phyloP scores from a whole-genome alignment of 2,888 invertebrate species.

The Cheilosia variabilis region DNA sequence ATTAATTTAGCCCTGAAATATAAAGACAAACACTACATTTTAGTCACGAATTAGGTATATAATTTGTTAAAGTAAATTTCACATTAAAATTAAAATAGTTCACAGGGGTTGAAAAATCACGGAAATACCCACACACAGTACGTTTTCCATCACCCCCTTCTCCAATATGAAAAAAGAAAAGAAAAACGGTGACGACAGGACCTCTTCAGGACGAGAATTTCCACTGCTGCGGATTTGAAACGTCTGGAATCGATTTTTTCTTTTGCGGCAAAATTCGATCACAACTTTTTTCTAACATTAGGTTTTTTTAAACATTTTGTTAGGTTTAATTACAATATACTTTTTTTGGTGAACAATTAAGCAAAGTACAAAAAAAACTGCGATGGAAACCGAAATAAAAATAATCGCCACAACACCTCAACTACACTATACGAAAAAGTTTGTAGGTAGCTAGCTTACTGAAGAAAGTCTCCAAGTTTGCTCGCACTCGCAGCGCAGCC shows the following conservation, averaged over 20 bases:
- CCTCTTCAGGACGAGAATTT: conserved; percentile 62
- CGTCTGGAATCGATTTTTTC: conserved; percentile 75
- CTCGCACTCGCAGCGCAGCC: conserved; percentile 19
- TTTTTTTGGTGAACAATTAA: conserved; percentile 20
- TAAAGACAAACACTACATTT: conserved; percentile 22
- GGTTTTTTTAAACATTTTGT: conserved; percentile 13
- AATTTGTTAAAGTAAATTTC: conserved; percentile 33
- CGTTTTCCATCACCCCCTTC: conserved; percentile 48
- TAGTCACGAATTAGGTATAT: conserved; percentile 23
- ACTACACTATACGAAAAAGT: conserved; percentile 69
- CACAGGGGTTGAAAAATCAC: conserved; percentile 57
- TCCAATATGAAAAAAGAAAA: conserved; percentile 13
- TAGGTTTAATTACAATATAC: conserved; percentile 1
- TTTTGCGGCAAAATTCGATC: conserved; percentile 63
- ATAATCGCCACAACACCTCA: conserved; percentile 46
- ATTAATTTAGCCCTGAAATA: conserved; percentile 58
- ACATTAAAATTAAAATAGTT: conserved; percentile 32
- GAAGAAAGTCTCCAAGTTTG: conserved; percentile 45
- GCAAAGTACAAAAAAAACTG: conserved; percentile 42
- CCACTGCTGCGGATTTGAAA: conserved; percentile 67
- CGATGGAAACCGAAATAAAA: conserved; percentile 59
- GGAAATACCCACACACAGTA: conserved; percentile 68
- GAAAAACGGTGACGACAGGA: conserved; percentile 60
- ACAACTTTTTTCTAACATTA: conserved; percentile 46
- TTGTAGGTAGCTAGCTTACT: conserved; percentile 57